A percentile compares a stretch with the other conserved stretches of the same genome.
These are phyloP conservation scores for Eristalinus sepulchralis DNA, from an alignment of 2,888 invertebrate genomes.

Conservation along the genomic window DNA sequence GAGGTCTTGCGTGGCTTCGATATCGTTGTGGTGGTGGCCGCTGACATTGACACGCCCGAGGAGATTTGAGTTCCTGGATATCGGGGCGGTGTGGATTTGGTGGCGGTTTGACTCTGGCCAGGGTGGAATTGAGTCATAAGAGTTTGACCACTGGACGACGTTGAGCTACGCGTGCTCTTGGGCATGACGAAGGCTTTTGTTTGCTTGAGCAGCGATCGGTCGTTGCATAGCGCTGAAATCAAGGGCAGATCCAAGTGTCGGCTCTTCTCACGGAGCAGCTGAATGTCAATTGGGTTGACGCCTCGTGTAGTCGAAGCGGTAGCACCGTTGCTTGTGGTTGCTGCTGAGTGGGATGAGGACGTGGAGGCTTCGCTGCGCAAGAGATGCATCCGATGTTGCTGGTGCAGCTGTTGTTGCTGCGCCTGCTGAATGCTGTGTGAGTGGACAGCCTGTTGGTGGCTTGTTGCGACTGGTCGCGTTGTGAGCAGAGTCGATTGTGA, in stretches of 20 bases:
- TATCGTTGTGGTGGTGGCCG: conserved; percentile 23
- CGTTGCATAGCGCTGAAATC: conserved; percentile 96
- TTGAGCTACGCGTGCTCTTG: conserved; percentile 82
- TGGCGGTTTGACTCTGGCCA: conserved; percentile 50
- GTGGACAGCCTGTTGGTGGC: conserved; percentile 74
- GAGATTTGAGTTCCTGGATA: conserved; percentile 72
- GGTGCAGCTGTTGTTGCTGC: conserved; percentile 34
- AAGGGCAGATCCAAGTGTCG: conserved; percentile 94
- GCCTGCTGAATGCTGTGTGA: conserved; percentile 30
- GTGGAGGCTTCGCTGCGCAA: conserved; percentile 51
- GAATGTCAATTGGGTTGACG: conserved; percentile 86
- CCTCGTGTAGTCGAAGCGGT: conserved; percentile 80
- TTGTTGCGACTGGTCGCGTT: conserved; percentile 73
- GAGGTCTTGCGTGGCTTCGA: conserved; percentile 83
- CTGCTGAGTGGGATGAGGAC: conserved; percentile 39
- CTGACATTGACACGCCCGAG: conserved; percentile 68
- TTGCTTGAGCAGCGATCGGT: conserved; percentile 92
- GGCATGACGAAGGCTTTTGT: conserved; percentile 93
- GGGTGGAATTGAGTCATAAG: conserved; percentile 55
- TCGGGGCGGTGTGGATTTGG: conserved; percentile 50
- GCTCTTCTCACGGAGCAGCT: conserved; percentile 92
- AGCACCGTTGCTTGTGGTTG: conserved; percentile 72
- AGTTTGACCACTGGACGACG: conserved; percentile 45
- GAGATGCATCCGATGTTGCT: conserved; percentile 53
- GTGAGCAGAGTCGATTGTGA: conserved; percentile 59